Evolutionary conservation across 2,888 invertebrate species (phyloP), one percentile per base, ranked within the genome.

Genomic region (Sarcophaga carnaria): DNA sequence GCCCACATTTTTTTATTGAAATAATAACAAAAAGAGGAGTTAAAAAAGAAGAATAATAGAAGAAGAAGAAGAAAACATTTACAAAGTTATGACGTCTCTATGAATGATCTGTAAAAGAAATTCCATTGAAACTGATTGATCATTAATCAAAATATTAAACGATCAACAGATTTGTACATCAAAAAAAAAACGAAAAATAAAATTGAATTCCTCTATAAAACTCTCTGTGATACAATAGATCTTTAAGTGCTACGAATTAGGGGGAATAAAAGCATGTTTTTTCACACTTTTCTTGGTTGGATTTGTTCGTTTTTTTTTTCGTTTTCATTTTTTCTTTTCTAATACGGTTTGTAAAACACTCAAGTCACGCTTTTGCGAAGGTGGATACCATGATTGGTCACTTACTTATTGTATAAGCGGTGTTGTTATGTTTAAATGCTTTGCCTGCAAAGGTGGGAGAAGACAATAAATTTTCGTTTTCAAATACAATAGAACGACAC

Each of bases 121-220:
- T 49, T 49, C 11, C 8, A 2, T 49, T 64, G 64, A 79, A 49
- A 80, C 90, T 49, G 49, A 49, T 49, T 49, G 89, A 90, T 90
- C 92, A 92, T 92, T 92, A 92, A 92, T 92, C 92, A 92, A 90
- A 91, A 90, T 90, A 91, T 90, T 90, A 90, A 91, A 90, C 92
- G 90, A 90, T 92, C 92, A 92, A 92, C 91, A 90, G 90, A 90
- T 92, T 92, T 92, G 92, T 92, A 90, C 85, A 88, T 89, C 89
- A 90, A 81, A 90, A 22, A 90, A 81, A 90, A 22, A 59, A 14
- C 89, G 89, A 90, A 90, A 37, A 79, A 78, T 74, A 76, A 75
- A 17, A 74, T 91, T 90, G 89, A 91, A 89, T 59, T 70, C 20
- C n/a, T 12, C 5, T 11, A 20, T 77, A 25, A 77, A 77, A 47